phyloP scores from a whole-genome alignment of 1,140 invertebrate species.

The Drosophila albomicans region DNA sequence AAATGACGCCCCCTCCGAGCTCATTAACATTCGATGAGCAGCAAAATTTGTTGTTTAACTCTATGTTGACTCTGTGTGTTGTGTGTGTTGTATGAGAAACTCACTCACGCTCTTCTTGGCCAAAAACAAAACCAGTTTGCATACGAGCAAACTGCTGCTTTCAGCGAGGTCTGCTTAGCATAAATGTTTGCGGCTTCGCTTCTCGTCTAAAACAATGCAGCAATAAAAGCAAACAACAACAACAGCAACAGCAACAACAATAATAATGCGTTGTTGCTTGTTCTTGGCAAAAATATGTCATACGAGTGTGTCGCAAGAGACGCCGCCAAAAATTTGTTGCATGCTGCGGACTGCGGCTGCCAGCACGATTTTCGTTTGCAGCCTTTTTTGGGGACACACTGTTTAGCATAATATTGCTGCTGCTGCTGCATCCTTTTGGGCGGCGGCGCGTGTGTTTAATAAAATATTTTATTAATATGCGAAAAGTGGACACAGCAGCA shows the following conservation, averaged over 20 bases:
- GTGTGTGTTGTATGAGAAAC: slow-evolving; percentile 10
- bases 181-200: slow-evolving; percentile 30
- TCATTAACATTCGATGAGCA: slow-evolving; percentile 67
- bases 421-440: slow-evolving; percentile 30
- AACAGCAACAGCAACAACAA: slow-evolving; percentile 28
- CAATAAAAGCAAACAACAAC: slow-evolving; percentile 52
- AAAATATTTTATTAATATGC: slow-evolving; percentile 84
- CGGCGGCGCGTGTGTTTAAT: slow-evolving; percentile 83
- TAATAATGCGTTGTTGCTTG: slow-evolving; percentile 40
- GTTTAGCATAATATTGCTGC: slow-evolving; percentile 78
- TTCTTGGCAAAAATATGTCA: slow-evolving; percentile 70
- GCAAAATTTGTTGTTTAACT: slow-evolving; percentile 41
- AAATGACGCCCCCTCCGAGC: slow-evolving; percentile 71
- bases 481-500: slow-evolving; percentile 63
- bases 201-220: slow-evolving; percentile 46
- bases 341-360: slow-evolving; percentile 34
- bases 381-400: slow-evolving; percentile 77
- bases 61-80: not conserved
- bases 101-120: slow-evolving; percentile 1
- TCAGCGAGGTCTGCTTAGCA: slow-evolving; percentile 44
- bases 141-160: slow-evolving; percentile 21
- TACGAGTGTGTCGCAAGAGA: slow-evolving; percentile 82
- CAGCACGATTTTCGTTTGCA: slow-evolving; percentile 80
- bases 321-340: slow-evolving; percentile 84
- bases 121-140: slow-evolving; percentile 63